Evolutionary conservation across 2,113 vertebrate genomes (phyloP).

Genomic region (Trinectes maculatus): DNA sequence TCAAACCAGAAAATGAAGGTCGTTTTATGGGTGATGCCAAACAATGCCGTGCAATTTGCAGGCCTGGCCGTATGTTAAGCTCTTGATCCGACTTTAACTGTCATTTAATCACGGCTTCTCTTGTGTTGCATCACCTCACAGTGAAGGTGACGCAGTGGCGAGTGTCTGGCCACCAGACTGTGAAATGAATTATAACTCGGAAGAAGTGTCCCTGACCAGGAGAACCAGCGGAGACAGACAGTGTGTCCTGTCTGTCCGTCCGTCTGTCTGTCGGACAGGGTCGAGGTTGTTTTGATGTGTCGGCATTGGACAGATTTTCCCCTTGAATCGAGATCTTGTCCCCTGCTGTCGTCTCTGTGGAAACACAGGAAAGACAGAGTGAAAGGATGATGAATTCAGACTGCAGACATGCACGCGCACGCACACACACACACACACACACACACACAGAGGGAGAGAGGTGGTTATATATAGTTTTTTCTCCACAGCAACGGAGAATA

Average conservation of each 20-base stretch:
- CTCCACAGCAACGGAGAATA: conserved; percentile 66
- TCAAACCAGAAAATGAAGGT: no score
- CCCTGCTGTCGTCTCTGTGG: conserved; percentile 36
- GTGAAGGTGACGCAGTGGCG: conserved; percentile 3
- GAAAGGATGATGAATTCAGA: conserved; percentile 33
- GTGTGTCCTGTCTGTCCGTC: conserved; percentile 30
- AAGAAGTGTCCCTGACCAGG: conserved; percentile 68
- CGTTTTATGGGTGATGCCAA: no score
- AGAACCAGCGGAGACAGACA: conserved; percentile 37
- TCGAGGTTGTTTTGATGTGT: conserved; percentile 49
- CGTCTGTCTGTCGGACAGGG: conserved; percentile 16
- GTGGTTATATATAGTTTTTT: conserved; percentile 59
- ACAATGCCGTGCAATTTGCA: no score
- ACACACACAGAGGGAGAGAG: conserved; percentile 7
- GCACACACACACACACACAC: no score
- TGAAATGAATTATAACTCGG: conserved; percentile 77
- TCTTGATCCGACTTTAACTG: conserved; percentile 1
- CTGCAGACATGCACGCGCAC: conserved; percentile 15
- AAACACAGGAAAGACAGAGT: conserved; percentile 32
- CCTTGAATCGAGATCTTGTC: conserved; percentile 35
- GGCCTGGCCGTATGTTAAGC: no score
- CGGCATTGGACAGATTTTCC: conserved; percentile 40
- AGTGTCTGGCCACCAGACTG: conserved; percentile 71
- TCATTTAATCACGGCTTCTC: no score
- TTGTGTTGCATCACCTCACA: neutral